These are phyloP conservation scores for Engystomops pustulosus DNA, from an alignment of 2,113 vertebrate genomes.

Conservation along the genomic window DNA sequence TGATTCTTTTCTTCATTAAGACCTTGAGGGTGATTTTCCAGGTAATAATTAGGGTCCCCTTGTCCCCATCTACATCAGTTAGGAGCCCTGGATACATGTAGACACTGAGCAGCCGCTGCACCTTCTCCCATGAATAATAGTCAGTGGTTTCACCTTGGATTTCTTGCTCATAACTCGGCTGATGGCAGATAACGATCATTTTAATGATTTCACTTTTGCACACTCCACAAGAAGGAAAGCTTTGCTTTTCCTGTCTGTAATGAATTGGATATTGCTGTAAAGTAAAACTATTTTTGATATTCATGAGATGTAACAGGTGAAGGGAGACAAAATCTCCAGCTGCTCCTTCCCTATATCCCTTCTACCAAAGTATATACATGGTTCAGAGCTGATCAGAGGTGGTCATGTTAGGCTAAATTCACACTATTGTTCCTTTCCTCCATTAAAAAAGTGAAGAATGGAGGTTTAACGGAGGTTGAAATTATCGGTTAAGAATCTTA, in stretches of 20 bases:
- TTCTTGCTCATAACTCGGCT: slow-evolving; percentile 14
- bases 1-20: neutral
- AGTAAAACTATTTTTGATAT: neutral
- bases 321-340: neutral
- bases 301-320: neutral
- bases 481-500: too few species aligned
- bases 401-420: too few species aligned
- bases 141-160: slow-evolving; percentile 5
- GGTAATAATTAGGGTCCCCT: neutral
- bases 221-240: neutral
- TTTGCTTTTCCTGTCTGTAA: slow-evolving; percentile 1
- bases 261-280: neutral
- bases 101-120: neutral
- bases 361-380: neutral
- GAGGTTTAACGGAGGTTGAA: too few species aligned
- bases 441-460: too few species aligned
- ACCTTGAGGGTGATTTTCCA: neutral
- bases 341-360: neutral
- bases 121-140: neutral
- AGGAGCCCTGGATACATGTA: neutral
- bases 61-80: neutral
- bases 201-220: neutral
- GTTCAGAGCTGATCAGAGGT: neutral
- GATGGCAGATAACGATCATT: slow-evolving; percentile 16
- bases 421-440: too few species aligned